These are phyloP conservation scores for Meteorus cinctellus DNA, from an alignment of 2,888 invertebrate species.

Conservation along the genomic window DNA sequence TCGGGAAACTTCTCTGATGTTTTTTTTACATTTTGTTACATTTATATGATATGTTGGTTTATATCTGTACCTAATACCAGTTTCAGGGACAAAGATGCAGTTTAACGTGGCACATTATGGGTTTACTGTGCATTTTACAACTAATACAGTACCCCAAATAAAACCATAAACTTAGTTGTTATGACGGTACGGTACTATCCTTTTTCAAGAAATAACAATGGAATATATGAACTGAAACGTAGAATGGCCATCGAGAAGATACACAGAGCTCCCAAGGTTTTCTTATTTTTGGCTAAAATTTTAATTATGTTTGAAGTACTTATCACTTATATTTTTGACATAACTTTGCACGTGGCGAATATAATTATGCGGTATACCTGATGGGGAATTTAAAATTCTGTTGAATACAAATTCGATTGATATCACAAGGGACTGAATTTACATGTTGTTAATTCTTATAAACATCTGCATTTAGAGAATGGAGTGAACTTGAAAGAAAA, in stretches of 20 bases:
- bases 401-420: neutral
- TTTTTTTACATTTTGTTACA: neutral
- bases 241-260: neutral
- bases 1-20: neutral
- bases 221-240: conserved; percentile 14
- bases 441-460: neutral
- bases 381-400: neutral
- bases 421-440: neutral
- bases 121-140: conserved; percentile 55
- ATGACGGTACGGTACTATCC: conserved; percentile 51
- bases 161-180: conserved; percentile 66
- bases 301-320: neutral
- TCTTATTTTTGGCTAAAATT: neutral
- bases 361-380: conserved; percentile 9
- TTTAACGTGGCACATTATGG: conserved; percentile 64
- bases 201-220: conserved; percentile 52
- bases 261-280: neutral
- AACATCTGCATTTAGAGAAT: neutral
- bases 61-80: conserved; percentile 56
- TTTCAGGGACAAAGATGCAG: conserved; percentile 67
- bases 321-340: neutral
- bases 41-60: neutral
- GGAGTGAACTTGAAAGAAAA: neutral
- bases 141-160: conserved; percentile 62
- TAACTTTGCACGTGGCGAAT: neutral